A percentile compares a stretch with the other conserved stretches of the same genome.
phyloP scores from a whole-genome alignment of 2,888 invertebrate species.

The Lasioglossum malachurum region DNA sequence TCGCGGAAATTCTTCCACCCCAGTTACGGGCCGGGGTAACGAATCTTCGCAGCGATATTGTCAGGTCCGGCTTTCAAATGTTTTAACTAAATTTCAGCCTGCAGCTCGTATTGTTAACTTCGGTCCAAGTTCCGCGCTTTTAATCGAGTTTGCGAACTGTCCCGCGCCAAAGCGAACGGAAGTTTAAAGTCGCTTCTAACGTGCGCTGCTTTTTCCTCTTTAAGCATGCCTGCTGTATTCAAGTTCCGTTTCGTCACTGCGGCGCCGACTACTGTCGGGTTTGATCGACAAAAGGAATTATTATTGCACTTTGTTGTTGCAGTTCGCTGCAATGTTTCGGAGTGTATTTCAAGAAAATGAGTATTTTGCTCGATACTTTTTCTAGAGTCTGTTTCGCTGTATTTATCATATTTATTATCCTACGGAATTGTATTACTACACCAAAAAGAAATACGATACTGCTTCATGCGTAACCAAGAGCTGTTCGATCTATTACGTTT shows the following conservation, averaged over 20 bases:
- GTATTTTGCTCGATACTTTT: too few species aligned
- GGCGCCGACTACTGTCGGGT: background rate
- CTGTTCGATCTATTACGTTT: background rate
- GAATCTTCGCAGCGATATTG: background rate
- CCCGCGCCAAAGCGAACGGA: background rate
- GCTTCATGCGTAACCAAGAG: background rate
- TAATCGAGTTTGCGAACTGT: background rate
- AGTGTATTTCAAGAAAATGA: background rate
- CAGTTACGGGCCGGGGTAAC: background rate
- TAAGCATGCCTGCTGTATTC: background rate
- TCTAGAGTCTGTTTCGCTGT: too few species aligned
- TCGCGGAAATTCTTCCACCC: background rate
- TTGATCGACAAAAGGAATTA: background rate
- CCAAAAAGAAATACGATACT: background rate
- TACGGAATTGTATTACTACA: background rate
- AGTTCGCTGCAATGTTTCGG: background rate
- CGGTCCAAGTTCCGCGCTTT: background rate
- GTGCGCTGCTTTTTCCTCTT: background rate
- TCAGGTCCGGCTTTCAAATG: background rate
- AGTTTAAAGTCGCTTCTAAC: background rate
- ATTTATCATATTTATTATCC: background rate
- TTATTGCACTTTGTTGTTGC: background rate
- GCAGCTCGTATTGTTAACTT: background rate
- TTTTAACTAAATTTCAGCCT: background rate
- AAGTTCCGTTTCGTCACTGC: background rate